These are phyloP conservation scores for Dryococelus australis DNA, from an alignment of 2,888 invertebrate genomes.

Conservation along the genomic window DNA sequence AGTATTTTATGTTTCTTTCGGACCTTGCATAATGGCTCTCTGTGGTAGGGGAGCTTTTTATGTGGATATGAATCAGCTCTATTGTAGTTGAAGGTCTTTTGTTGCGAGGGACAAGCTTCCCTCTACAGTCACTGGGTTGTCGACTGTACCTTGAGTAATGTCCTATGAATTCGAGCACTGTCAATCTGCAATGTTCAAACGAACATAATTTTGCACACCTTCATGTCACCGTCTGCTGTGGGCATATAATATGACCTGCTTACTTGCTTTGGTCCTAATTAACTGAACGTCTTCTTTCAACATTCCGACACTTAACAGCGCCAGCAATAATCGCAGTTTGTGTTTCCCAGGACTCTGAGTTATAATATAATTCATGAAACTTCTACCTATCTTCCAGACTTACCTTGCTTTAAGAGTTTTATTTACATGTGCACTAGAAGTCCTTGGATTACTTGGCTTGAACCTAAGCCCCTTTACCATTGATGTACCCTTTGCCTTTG, in stretches of 20 bases:
- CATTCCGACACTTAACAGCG: slow-evolving; percentile 23
- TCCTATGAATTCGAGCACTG: slow-evolving; percentile 16
- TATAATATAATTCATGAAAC: too few species aligned
- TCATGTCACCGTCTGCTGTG: slow-evolving; percentile 12
- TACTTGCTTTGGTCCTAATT: background rate
- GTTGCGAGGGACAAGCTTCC: slow-evolving; percentile 21
- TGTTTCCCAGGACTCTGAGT: too few species aligned
- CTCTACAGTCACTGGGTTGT: background rate
- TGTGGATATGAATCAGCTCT: background rate
- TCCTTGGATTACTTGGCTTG: background rate
- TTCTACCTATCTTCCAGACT: too few species aligned
- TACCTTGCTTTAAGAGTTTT: background rate
- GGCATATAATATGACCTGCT: slow-evolving; percentile 20
- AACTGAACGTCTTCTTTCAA: slow-evolving; percentile 4
- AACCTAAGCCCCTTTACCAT: background rate
- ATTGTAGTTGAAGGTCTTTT: background rate
- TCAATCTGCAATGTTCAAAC: too few species aligned
- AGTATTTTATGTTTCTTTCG: too few species aligned
- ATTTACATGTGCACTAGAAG: background rate
- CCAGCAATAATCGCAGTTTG: too few species aligned
- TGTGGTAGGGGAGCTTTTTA: slow-evolving; percentile 3
- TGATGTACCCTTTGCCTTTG: background rate
- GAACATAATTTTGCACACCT: too few species aligned
- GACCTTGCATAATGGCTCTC: background rate
- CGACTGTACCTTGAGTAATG: slow-evolving; percentile 8